Evolutionary conservation across 2,797 vertebrate species (phyloP).

Genomic region (Muraenolepis orangiensis): DNA sequence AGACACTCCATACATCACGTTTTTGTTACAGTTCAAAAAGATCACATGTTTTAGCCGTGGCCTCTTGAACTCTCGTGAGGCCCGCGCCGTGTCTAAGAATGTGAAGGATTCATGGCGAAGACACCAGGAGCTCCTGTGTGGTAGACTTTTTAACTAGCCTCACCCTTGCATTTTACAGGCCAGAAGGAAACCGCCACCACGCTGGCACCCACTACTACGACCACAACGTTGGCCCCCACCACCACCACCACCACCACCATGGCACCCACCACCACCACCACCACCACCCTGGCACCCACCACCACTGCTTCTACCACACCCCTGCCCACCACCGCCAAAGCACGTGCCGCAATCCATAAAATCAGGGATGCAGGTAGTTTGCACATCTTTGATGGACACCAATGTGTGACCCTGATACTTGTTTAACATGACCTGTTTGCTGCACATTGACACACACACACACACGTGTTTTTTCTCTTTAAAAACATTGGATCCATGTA

Average conservation of each 20-base stretch:
- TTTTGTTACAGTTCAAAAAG: slow-evolving; percentile 4
- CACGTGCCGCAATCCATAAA: slow-evolving; percentile 68
- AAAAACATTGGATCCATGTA: slow-evolving; percentile 35
- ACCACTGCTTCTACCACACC: slow-evolving; percentile 40
- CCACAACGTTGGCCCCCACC: slow-evolving; percentile 55
- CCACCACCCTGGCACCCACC: slow-evolving; percentile 36
- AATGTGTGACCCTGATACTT: neutral
- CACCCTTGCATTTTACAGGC: slow-evolving; percentile 55
- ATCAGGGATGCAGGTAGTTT: slow-evolving; percentile 81
- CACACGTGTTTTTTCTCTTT: slow-evolving; percentile 6
- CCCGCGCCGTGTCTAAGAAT: slow-evolving; percentile 44
- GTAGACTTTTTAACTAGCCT: neutral
- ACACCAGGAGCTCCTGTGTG: slow-evolving; percentile 47
- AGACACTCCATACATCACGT: neutral
- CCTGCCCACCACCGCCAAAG: slow-evolving; percentile 62
- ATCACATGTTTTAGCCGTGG: slow-evolving; percentile 15
- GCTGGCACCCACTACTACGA: slow-evolving; percentile 40
- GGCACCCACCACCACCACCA: slow-evolving; percentile 34
- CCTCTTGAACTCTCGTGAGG: slow-evolving; percentile 39
- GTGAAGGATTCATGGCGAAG: slow-evolving; percentile 62
- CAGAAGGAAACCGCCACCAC: slow-evolving; percentile 62
- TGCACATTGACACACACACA: neutral
- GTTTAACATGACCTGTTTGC: too few species aligned
- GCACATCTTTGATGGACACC: neutral
- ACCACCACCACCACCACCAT: slow-evolving; percentile 47